Evolutionary conservation across 2,888 invertebrate genomes (phyloP), one percentile per base, ranked within the genome.

Genomic region (Sphinx pinastri): DNA sequence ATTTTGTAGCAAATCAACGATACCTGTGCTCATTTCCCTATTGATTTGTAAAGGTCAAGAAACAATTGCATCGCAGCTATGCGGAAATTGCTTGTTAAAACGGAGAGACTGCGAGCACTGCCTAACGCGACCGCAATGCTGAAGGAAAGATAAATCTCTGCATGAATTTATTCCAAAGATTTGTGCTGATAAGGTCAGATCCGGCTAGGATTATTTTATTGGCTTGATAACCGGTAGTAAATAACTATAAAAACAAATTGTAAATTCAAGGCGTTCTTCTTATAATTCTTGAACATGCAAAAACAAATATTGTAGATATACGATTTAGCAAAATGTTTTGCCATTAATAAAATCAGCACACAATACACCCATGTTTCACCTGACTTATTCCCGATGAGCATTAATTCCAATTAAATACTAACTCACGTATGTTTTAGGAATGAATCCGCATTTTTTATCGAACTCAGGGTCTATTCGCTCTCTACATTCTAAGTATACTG

Each of bases 91-190:
- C 59, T 14, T 19, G 68, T 58, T 68, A 68, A 68, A 68, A 63
- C 55, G 66, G 68, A 70, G 71, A 66, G 52, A 47, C 69, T 70
- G 71, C 70, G 31, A 76, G 71, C 75, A 13, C 7, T 63, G 49
- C 60, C 45, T 19, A 12, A 16, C 47, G 45, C 45, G 13, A 63
- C 47, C 16, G 47, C 63, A 19, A 63, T 16, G 11, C 49, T 63
- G 49, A 19, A 63, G 49, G 47, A 19, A 63, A 49, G 55, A 49
- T 47, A 19, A 19, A 63, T 47, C 16, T 63, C 49, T 63, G 47
- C 47, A 45, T 47, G 16, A 49, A 63, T 19, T 49, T 63, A 63
- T 63, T 49, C 45, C 47, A 63, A 63, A 63, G 49, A 49, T 63
- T 63, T 19, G 19, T 19, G 63, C 66, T 49, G 49, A 55, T 57